Evolutionary conservation across 2,888 invertebrate genomes (phyloP), one percentile per base, ranked within the genome.

Genomic region (Conops quadrifasciatus): DNA sequence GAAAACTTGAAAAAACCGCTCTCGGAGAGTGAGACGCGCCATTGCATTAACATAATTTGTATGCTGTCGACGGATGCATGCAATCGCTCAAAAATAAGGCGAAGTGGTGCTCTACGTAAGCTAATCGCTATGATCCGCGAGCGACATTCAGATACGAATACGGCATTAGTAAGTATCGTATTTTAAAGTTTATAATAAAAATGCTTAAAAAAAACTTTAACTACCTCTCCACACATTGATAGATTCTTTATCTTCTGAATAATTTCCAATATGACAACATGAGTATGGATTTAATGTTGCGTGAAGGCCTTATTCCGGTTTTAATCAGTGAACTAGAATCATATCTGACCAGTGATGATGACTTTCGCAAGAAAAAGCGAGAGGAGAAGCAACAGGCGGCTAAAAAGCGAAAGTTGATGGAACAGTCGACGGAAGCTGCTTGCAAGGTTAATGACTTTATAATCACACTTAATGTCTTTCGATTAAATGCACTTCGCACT

Each of bases 281-380:
- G 69, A 89, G 89, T 56, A 78, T 82, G 72, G 86, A 88, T 62
- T 86, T 87, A 71, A 87, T 90, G 87, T 83, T 88, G 70, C 85
- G 88, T 78, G 88, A 88, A 75, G 89, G 88, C 68, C 86, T 87
- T 70, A 88, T 89, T 2, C 84, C 87, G 1, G 86, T 88, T 75
- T 79, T 90, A 68, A 84, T 89, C 21, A 86, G 86, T 68, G 85
- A 87, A 53, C 78, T 90, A 36, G 86, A 84, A 67, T 78, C 77
- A 16, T 85, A 82, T 74, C 64, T 85, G 51, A 83, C 80, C 47
- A 82, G 82, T 43, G 80, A 84, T 56, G 85, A 85, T 67, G 85
- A 84, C 26, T 79, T 80, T 67, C 80, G 83, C 19, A 82, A 81
- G 63, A 81, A 79, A 30, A 82, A 83, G 7, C 79, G 82, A 1